Conservation (phyloP, 2,113 vertebrate species). For the Polyodon spathula region DNA sequence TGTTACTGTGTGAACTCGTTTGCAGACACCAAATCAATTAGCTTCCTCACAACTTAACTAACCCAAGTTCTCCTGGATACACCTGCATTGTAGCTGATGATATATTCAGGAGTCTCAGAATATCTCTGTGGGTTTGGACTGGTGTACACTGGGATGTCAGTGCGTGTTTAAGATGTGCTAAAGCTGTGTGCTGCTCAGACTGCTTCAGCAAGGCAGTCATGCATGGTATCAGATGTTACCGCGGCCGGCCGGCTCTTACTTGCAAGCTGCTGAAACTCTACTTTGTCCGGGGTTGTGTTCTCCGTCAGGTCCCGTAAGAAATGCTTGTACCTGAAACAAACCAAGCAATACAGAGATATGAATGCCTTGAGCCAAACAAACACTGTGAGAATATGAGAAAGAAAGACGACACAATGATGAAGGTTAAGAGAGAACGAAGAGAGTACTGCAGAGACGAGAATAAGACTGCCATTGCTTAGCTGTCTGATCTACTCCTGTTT, state of each 20-base stretch:
- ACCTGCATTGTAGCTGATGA: neutral
- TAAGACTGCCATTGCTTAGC: too few relatives aligned
- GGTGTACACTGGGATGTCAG: too few relatives aligned
- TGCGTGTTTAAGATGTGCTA: too few relatives aligned
- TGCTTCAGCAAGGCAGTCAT: slow-evolving; percentile 9
- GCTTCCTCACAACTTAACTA: too few relatives aligned
- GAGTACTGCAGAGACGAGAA: too few relatives aligned
- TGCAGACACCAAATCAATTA: too few relatives aligned
- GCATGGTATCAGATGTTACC: slow-evolving; percentile 1
- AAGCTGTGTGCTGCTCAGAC: neutral
- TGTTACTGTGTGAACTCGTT: too few relatives aligned
- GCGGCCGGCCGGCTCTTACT: slow-evolving; percentile 48
- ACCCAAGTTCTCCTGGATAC: too few relatives aligned
- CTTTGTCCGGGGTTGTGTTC: slow-evolving; percentile 48
- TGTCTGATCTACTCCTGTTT: too few relatives aligned
- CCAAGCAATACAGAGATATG: slow-evolving; percentile 11
- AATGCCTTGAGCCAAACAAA: slow-evolving; percentile 13
- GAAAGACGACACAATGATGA: neutral
- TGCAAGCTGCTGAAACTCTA: slow-evolving; percentile 64
- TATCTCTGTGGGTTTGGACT: too few relatives aligned
- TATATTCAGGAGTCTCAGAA: neutral
- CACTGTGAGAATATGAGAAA: slow-evolving; percentile 9
- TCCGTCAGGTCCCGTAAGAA: slow-evolving; percentile 47
- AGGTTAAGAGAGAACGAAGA: neutral
- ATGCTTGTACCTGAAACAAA: slow-evolving; percentile 55